A percentile compares a stretch with the other conserved stretches of the same genome.
Evolutionary conservation across 2,888 invertebrate species (phyloP).

Genomic region (Tyria jacobaeae): DNA sequence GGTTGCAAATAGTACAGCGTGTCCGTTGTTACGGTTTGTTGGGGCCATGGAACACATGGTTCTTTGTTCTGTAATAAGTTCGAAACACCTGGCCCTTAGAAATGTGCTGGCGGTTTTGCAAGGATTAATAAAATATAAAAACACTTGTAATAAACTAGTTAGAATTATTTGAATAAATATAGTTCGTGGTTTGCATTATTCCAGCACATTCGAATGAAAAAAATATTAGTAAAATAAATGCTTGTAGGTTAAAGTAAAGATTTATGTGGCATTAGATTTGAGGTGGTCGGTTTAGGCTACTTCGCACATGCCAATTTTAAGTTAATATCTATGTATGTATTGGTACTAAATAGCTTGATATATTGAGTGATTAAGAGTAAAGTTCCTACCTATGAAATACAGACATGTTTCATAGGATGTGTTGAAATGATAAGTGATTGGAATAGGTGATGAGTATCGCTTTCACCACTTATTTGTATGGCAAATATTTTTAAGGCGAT

Average conservation of each 20-base stretch:
- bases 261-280: too few species aligned
- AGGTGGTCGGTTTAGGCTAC: too few species aligned
- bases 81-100: slow-evolving; percentile 37
- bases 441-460: not conserved
- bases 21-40: slow-evolving; percentile 52
- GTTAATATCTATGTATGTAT: too few species aligned
- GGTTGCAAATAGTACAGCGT: slow-evolving; percentile 44
- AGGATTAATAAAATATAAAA: slow-evolving; percentile 3
- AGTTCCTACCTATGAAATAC: too few species aligned
- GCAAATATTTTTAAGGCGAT: slow-evolving; percentile 1
- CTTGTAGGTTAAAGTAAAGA: too few species aligned
- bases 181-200: not conserved
- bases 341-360: too few species aligned
- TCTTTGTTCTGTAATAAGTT: slow-evolving; percentile 55
- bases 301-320: too few species aligned
- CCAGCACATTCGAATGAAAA: not conserved
- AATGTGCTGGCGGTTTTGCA: slow-evolving; percentile 19
- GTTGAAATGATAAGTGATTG: too few species aligned
- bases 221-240: not conserved
- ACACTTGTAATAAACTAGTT: not conserved
- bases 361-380: too few species aligned
- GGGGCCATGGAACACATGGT: slow-evolving; percentile 50
- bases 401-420: too few species aligned
- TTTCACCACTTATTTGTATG: slow-evolving; percentile 2
- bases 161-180: not conserved